These are phyloP conservation scores for Egretta garzetta DNA, from an alignment of 2,113 vertebrate genomes.

Conservation along the genomic window DNA sequence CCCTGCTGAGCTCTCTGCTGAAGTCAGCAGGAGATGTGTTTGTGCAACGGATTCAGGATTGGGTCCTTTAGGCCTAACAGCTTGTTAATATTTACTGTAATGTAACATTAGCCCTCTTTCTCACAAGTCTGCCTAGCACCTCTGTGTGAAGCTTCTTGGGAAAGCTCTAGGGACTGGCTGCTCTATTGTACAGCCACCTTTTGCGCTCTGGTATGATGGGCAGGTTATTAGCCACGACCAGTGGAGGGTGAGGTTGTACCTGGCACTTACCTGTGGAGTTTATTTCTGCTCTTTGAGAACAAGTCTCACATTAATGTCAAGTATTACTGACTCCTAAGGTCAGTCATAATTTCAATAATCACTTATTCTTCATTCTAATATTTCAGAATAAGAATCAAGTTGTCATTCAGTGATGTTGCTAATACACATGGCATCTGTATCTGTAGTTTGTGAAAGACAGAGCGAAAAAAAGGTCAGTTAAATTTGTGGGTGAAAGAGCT, in stretches of 20 bases:
- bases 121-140: not conserved
- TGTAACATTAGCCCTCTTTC: not conserved
- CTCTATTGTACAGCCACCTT: slow-evolving; percentile 2
- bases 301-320: not conserved
- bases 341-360: not conserved
- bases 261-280: not conserved
- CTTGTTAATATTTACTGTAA: not conserved
- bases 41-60: not conserved
- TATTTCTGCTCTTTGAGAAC: not conserved
- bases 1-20: not conserved
- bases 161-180: not conserved
- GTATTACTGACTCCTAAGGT: not conserved
- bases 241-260: not conserved
- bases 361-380: not conserved
- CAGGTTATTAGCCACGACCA: not conserved
- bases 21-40: not conserved
- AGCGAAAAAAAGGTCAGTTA: not conserved
- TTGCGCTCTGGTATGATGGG: slow-evolving; percentile 6
- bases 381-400: not conserved
- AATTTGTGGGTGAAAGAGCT: not conserved
- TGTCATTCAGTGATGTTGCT: not conserved
- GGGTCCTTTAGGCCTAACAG: not conserved
- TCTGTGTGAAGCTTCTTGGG: not conserved
- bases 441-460: not conserved
- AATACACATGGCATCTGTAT: not conserved